Percentiles rank a stretch among this genome's conserved stretches.
Evolutionary conservation across 2,113 vertebrate genomes (phyloP).

Genomic region (Myodes glareolus): DNA sequence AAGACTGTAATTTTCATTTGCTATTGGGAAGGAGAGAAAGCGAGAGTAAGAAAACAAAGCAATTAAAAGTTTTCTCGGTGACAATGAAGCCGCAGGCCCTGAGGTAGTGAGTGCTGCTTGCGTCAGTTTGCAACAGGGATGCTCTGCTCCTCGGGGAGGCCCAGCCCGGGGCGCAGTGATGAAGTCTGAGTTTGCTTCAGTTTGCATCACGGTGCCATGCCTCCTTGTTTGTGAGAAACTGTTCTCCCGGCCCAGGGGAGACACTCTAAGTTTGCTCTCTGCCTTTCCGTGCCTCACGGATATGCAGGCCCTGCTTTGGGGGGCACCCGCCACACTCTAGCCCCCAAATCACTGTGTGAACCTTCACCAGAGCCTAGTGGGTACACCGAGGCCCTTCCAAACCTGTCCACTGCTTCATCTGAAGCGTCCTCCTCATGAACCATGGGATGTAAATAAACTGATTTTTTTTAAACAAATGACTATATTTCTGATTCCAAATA

Average conservation of each 20-base stretch:
- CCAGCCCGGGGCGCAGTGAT: not conserved
- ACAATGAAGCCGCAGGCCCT: not conserved
- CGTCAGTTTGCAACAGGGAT: not conserved
- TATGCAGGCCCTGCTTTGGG: not conserved
- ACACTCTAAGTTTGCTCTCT: not conserved
- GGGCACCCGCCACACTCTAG: not conserved
- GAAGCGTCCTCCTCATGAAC: not conserved
- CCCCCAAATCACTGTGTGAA: not conserved
- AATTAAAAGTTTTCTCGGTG: constrained; percentile 50
- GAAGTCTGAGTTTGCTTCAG: not conserved
- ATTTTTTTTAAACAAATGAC: not conserved
- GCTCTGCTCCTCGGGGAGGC: not conserved
- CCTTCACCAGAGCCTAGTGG: not conserved
- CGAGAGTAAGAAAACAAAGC: not conserved
- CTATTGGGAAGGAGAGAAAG: not conserved
- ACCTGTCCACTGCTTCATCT: not conserved
- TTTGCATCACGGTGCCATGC: not conserved
- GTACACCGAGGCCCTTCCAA: not conserved
- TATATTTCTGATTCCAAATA: not conserved
- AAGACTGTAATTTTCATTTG: not conserved
- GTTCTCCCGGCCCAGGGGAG: not conserved
- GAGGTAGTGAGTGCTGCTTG: not conserved
- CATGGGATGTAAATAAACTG: not conserved
- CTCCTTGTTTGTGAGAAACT: not conserved
- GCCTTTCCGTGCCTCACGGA: not conserved